Conservation (phyloP, 1,140 invertebrate species). For the Scylla paramamosain region DNA sequence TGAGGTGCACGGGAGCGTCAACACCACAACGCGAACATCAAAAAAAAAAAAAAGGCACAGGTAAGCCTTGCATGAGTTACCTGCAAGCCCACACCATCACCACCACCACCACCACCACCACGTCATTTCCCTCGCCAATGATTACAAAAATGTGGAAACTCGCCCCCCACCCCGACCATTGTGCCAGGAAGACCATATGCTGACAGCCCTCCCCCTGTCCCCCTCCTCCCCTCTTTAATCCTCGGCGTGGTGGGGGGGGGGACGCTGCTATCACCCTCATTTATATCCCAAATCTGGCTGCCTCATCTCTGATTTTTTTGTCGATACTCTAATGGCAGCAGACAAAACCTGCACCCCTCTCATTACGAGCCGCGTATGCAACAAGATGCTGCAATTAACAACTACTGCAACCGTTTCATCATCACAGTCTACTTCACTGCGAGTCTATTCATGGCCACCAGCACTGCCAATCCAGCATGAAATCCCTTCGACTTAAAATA, state of each 20-base stretch:
- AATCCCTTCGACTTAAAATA: conserved; percentile 23
- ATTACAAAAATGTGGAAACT: conserved; percentile 10
- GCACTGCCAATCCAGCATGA: conserved; percentile 10
- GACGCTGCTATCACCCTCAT: neutral
- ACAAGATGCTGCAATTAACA: conserved; percentile 22
- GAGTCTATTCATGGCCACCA: conserved; percentile 11
- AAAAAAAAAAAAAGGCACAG: neutral
- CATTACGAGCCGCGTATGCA: conserved; percentile 10
- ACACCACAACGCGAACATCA: neutral
- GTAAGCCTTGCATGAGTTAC: neutral
- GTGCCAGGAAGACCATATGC: conserved; percentile 4
- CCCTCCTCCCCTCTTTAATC: neutral
- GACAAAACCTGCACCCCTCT: neutral
- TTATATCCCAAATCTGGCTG: conserved; percentile 21
- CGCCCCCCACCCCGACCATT: neutral
- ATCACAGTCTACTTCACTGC: conserved; percentile 21
- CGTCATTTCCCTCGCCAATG: neutral
- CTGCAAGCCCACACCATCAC: neutral
- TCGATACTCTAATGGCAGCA: conserved; percentile 12
- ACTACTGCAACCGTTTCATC: conserved; percentile 22
- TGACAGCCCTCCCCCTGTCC: neutral
- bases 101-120: neutral
- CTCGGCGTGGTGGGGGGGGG: neutral
- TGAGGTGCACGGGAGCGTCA: neutral
- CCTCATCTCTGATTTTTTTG: conserved; percentile 23